Evolutionary conservation across 2,113 vertebrate genomes (phyloP).

Genomic region (Peromyscus polionotus): DNA sequence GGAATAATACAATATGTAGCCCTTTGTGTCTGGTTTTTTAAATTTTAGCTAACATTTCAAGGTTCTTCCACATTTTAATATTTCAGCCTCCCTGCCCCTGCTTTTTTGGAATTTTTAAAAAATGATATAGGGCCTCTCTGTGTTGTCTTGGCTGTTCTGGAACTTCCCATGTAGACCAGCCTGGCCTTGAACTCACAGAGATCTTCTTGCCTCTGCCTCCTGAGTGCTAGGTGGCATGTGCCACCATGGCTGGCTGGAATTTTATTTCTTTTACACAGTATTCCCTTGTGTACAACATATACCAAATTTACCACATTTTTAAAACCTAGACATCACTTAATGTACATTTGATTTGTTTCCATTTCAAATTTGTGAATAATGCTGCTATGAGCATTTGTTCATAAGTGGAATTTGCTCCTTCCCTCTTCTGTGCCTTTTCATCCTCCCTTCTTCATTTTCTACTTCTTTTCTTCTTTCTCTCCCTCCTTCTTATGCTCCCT

Average conservation of each 20-base stretch:
- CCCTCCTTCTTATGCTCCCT: background rate
- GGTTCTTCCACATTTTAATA: background rate
- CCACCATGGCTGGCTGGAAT: background rate
- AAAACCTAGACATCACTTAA: constrained; percentile 3
- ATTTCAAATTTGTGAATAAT: constrained; percentile 41
- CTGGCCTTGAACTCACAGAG: background rate
- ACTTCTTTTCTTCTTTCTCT: background rate
- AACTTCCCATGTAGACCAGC: background rate
- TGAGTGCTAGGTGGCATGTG: background rate
- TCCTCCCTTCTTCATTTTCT: background rate
- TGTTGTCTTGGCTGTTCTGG: background rate
- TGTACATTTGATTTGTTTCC: constrained; percentile 24
- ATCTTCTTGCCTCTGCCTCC: background rate
- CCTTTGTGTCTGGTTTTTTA: background rate
- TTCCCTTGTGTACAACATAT: background rate
- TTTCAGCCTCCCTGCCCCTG: background rate
- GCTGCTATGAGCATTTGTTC: constrained; percentile 13
- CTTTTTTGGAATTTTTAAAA: background rate
- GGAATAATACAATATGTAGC: background rate
- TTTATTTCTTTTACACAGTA: background rate
- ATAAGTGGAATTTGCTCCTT: background rate
- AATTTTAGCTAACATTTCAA: constrained; percentile 21
- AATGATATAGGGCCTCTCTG: background rate
- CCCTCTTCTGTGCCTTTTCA: background rate
- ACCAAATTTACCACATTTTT: background rate